phyloP scores from a whole-genome alignment of 2,888 invertebrate species.

The Phyllotreta cruciferae region DNA sequence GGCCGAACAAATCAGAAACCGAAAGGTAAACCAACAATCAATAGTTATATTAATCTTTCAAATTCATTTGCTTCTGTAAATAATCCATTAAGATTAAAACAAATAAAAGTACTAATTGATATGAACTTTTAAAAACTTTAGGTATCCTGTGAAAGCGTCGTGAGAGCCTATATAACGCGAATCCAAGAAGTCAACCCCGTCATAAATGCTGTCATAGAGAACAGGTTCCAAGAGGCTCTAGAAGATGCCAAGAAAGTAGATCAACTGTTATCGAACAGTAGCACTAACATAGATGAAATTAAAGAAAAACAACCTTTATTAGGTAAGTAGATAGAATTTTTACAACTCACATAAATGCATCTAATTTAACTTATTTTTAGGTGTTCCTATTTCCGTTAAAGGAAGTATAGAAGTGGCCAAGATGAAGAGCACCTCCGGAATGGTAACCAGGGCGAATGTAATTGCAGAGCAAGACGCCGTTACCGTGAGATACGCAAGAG shows the following conservation, averaged over 20 bases:
- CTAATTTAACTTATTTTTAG: slow-evolving; percentile 63
- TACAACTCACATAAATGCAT: not conserved
- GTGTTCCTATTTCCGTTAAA: slow-evolving; percentile 86
- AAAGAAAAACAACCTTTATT: slow-evolving; percentile 69
- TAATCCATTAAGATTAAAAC: not conserved
- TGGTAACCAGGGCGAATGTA: slow-evolving; percentile 59
- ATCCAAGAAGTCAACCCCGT: slow-evolving; percentile 80
- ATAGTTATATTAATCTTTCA: too few species aligned
- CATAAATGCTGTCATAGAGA: slow-evolving; percentile 81
- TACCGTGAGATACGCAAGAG: slow-evolving; percentile 67
- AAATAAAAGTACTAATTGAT: slow-evolving; percentile 44
- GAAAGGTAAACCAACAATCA: slow-evolving; percentile 64
- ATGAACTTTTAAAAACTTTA: slow-evolving; percentile 50
- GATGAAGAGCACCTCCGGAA: slow-evolving; percentile 75
- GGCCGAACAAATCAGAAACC: slow-evolving; percentile 74
- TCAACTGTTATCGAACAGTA: slow-evolving; percentile 63
- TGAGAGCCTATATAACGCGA: slow-evolving; percentile 76
- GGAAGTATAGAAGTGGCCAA: slow-evolving; percentile 62
- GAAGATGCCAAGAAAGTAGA: slow-evolving; percentile 78
- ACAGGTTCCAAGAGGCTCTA: slow-evolving; percentile 77
- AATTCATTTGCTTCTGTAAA: not conserved
- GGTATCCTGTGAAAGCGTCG: slow-evolving; percentile 75
- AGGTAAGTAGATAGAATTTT: slow-evolving; percentile 33
- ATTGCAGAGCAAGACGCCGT: slow-evolving; percentile 72
- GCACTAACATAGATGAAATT: slow-evolving; percentile 65